Percentiles rank a stretch among this genome's conserved stretches.
These are phyloP conservation scores for Pangasius djambal DNA, from an alignment of 2,797 vertebrate genomes.

Conservation along the genomic window DNA sequence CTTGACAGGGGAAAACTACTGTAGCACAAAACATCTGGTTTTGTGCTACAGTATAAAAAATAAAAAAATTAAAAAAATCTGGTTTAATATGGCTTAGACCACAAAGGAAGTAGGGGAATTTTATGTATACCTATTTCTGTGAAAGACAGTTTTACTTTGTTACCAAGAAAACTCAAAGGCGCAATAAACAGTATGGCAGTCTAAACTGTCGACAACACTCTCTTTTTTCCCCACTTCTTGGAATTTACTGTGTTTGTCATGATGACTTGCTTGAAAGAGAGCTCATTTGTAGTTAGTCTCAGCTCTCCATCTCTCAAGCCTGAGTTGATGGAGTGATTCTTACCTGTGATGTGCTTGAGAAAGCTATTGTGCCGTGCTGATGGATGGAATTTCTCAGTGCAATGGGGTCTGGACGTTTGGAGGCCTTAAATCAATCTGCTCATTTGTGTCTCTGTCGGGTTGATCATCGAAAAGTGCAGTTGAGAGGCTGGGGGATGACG, in stretches of 20 bases:
- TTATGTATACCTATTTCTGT: background rate
- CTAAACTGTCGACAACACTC: background rate
- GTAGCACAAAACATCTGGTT: background rate
- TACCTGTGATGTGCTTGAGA: slow-evolving; percentile 66
- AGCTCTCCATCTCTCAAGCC: slow-evolving; percentile 57
- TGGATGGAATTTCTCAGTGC: slow-evolving; percentile 68
- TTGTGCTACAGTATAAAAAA: too few relatives aligned
- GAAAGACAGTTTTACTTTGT: background rate
- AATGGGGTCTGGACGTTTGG: slow-evolving; percentile 62
- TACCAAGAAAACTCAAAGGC: background rate
- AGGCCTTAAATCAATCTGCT: slow-evolving; percentile 72
- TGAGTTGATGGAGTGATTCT: slow-evolving; percentile 68
- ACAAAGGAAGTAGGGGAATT: background rate
- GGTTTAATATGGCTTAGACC: background rate
- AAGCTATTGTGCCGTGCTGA: slow-evolving; percentile 69
- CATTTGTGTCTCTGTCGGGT: slow-evolving; percentile 70
- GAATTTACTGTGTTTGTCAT: slow-evolving; percentile 36
- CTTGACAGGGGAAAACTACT: too few relatives aligned
- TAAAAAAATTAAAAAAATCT: too few relatives aligned
- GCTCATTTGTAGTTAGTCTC: slow-evolving; percentile 63
- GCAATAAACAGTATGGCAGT: slow-evolving; percentile 4
- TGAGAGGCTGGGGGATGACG: slow-evolving; percentile 41
- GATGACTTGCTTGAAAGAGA: slow-evolving; percentile 47
- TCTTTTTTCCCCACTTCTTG: slow-evolving; percentile 40
- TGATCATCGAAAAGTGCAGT: slow-evolving; percentile 69